These are phyloP conservation scores for Euleptes europaea DNA, from an alignment of 2,113 vertebrate species.

Conservation along the genomic window DNA sequence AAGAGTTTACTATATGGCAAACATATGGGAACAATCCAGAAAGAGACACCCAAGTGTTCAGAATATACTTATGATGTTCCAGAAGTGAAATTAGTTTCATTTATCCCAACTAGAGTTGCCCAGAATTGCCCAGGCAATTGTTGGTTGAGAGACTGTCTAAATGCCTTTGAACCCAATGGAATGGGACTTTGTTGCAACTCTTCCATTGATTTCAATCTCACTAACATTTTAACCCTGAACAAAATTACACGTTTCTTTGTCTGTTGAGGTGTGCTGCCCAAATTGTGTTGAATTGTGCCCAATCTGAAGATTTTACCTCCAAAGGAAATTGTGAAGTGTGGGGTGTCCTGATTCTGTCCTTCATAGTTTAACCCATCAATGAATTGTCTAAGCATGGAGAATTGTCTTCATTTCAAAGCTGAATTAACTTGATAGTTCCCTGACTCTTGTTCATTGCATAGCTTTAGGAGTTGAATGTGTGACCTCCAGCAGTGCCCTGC, in stretches of 20 bases:
- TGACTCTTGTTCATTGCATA: conserved; percentile 30
- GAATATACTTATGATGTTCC: too few species aligned
- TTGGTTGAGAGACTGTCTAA: neutral
- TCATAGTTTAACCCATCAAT: conserved; percentile 31
- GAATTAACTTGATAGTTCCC: conserved; percentile 47
- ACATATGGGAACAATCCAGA: too few species aligned
- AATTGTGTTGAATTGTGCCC: neutral
- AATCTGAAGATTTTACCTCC: neutral
- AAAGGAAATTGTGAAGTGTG: neutral
- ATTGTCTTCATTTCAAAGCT: conserved; percentile 50
- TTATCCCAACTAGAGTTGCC: too few species aligned
- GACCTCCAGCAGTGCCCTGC: conserved; percentile 59
- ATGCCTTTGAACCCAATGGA: neutral
- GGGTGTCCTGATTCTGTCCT: conserved; percentile 30
- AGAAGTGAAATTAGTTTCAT: too few species aligned
- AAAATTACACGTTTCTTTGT: too few species aligned
- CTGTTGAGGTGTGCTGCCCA: neutral
- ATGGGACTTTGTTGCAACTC: neutral
- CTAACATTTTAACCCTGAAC: neutral
- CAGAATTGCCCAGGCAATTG: neutral
- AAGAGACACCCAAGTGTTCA: too few species aligned
- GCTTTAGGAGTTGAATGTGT: conserved; percentile 61
- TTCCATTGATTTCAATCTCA: neutral
- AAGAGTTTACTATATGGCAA: neutral
- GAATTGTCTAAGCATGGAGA: conserved; percentile 46